Evolutionary conservation across 1,140 invertebrate species (phyloP).

Genomic region (Frieseomelitta varia): DNA sequence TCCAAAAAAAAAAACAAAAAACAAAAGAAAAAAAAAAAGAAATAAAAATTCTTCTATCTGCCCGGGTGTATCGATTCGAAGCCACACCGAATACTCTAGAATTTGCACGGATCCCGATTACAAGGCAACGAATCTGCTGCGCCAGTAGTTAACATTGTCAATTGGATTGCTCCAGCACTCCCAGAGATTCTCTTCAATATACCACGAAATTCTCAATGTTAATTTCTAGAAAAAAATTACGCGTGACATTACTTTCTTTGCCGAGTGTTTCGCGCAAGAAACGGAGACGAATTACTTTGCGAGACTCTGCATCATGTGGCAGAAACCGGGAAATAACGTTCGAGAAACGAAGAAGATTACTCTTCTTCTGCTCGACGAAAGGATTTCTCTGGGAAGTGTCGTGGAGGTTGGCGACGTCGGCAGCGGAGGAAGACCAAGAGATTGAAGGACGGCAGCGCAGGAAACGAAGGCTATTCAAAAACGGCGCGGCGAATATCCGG

Average conservation of each 20-base stretch:
- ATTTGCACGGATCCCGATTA: constrained; percentile 41
- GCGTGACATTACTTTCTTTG: too few species aligned
- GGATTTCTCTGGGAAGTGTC: constrained; percentile 19
- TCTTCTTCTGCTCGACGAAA: background rate
- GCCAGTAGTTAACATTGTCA: background rate
- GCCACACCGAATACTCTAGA: background rate
- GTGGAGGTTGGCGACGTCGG: constrained; percentile 17
- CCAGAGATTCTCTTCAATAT: background rate
- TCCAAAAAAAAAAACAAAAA: too few species aligned
- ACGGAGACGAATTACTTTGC: background rate
- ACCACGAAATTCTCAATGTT: background rate
- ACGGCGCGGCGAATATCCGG: constrained; percentile 89
- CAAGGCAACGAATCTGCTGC: constrained; percentile 16
- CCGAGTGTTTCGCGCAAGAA: background rate
- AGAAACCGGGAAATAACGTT: background rate
- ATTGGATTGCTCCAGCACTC: background rate
- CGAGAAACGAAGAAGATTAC: background rate
- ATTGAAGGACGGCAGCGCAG: constrained; percentile 29
- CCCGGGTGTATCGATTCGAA: background rate
- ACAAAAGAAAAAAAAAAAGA: too few species aligned
- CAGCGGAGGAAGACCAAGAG: constrained; percentile 41
- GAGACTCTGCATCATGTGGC: background rate
- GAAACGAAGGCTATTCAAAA: constrained; percentile 83
- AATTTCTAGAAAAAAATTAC: too few species aligned
- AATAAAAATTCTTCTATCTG: background rate